A percentile compares a stretch with the other conserved stretches of the same genome.
phyloP scores from a whole-genome alignment of 2,888 invertebrate species.

The Polyploca ridens region DNA sequence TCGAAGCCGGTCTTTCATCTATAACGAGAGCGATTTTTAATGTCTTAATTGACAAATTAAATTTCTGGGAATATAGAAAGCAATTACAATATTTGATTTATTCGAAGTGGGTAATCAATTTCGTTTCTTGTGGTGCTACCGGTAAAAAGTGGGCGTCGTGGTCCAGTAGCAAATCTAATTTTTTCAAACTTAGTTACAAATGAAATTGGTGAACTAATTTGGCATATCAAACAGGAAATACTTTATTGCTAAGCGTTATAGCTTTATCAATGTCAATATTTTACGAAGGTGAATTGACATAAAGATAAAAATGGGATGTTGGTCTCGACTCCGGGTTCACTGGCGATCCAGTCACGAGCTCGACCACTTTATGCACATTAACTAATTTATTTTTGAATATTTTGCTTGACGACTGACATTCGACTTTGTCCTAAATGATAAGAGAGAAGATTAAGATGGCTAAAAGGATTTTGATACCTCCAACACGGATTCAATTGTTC shows the following conservation, averaged over 20 bases:
- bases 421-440: conserved; percentile 53
- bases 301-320: conserved; percentile 63
- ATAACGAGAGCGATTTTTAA: conserved; percentile 56
- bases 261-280: conserved; percentile 70
- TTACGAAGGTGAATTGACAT: conserved; percentile 65
- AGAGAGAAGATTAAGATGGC: conserved; percentile 41
- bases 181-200: conserved; percentile 34
- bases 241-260: conserved; percentile 55
- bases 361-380: conserved; percentile 74
- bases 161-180: conserved; percentile 45
- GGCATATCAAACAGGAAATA: conserved; percentile 65
- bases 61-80: conserved; percentile 52
- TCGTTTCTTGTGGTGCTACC: conserved; percentile 44
- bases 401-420: conserved; percentile 66
- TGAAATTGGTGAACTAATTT: conserved; percentile 40
- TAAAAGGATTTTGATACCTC: conserved; percentile 53
- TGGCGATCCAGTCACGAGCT: conserved; percentile 73
- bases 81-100: conserved; percentile 51
- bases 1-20: conserved; percentile 43
- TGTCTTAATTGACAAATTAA: conserved; percentile 68
- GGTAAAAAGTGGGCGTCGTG: conserved; percentile 43
- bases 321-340: conserved; percentile 59
- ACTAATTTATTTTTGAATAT: conserved; percentile 73
- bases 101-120: conserved; percentile 51
- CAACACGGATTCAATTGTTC: conserved; percentile 29